Percentiles rank a stretch among this genome's conserved stretches.
These are phyloP conservation scores for Eupithecia pulchellata DNA, from an alignment of 2,888 invertebrate genomes.

Conservation along the genomic window DNA sequence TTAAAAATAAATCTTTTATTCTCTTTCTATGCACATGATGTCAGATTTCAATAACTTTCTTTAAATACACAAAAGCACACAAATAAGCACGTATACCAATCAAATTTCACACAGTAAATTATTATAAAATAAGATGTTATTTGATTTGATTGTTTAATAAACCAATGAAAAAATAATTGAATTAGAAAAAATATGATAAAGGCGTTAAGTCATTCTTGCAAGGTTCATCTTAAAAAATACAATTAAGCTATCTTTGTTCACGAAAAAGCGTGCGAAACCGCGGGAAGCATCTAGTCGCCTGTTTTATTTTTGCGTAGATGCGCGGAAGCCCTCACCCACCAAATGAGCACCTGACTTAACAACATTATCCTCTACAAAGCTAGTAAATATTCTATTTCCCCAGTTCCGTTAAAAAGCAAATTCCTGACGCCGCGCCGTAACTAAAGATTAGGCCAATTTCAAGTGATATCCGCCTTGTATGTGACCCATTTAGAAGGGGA, in stretches of 20 bases:
- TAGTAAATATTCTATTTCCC: constrained; percentile 38
- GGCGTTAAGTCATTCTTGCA: too few species aligned
- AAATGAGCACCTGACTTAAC: constrained; percentile 16
- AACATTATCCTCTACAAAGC: constrained; percentile 25
- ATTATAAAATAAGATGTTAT: too few species aligned
- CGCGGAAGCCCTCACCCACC: background rate
- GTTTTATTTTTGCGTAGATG: constrained; percentile 6
- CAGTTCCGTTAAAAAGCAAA: constrained; percentile 56
- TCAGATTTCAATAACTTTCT: too few species aligned
- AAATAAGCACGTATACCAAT: too few species aligned
- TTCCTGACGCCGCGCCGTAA: constrained; percentile 60
- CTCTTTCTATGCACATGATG: too few species aligned
- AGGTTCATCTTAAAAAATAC: too few species aligned
- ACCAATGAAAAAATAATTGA: too few species aligned
- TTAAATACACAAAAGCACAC: too few species aligned
- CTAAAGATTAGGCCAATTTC: constrained; percentile 74
- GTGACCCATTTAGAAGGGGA: constrained; percentile 64
- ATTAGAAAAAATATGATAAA: too few species aligned
- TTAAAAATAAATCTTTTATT: too few species aligned
- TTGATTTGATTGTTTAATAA: too few species aligned
- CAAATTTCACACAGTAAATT: too few species aligned
- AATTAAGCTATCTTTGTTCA: background rate
- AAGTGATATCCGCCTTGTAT: constrained; percentile 63
- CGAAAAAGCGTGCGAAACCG: background rate
- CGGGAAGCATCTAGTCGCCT: background rate